phyloP scores from a whole-genome alignment of 2,113 vertebrate species.

The Pimephales promelas region DNA sequence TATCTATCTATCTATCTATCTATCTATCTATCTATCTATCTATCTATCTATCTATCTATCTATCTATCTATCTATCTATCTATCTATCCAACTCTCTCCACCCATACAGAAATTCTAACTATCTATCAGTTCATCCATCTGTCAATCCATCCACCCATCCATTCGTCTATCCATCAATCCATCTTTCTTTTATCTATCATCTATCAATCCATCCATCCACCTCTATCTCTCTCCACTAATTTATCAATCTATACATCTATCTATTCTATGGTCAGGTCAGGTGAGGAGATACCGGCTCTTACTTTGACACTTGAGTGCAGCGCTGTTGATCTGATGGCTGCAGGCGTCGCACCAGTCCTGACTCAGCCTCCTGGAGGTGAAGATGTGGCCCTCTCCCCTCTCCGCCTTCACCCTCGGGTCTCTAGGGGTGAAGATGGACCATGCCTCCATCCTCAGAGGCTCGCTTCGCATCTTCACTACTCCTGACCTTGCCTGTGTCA shows the following conservation, averaged over 20 bases:
- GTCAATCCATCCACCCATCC: not conserved
- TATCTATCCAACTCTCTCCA: not conserved
- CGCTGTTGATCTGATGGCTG: constrained; percentile 76
- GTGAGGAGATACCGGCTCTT: constrained; percentile 66
- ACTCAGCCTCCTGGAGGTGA: constrained; percentile 68
- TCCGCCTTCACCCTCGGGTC: constrained; percentile 78
- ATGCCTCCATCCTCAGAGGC: constrained; percentile 80
- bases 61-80: not conserved
- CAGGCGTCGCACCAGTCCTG: constrained; percentile 89
- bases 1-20: not conserved
- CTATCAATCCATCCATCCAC: not conserved
- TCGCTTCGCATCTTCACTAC: constrained; percentile 75
- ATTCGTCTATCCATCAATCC: not conserved
- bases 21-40: not conserved
- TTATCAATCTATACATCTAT: not conserved
- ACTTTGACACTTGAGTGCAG: constrained; percentile 84
- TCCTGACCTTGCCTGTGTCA: constrained; percentile 73
- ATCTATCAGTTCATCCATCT: too few species aligned
- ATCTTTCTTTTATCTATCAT: too few species aligned
- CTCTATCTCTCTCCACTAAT: not conserved
- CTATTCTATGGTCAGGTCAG: not conserved
- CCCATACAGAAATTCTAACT: not conserved
- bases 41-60: too few species aligned
- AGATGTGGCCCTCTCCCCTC: constrained; percentile 82
- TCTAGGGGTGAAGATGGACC: constrained; percentile 82